Evolutionary conservation across 2,113 vertebrate genomes (phyloP).

Genomic region (Chaetodon auriga): DNA sequence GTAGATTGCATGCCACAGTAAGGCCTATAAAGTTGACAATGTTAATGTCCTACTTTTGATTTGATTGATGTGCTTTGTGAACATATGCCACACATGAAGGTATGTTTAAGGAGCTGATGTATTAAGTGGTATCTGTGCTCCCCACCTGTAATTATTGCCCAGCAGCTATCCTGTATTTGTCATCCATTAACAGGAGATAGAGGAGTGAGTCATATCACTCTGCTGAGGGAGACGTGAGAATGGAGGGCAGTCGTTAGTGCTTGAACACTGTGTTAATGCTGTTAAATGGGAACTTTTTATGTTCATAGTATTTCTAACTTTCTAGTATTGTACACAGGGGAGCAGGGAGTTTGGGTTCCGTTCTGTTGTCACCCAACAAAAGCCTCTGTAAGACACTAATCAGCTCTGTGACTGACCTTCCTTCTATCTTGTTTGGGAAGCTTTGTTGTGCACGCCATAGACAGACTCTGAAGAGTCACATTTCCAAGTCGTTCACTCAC

Average conservation of each 20-base stretch:
- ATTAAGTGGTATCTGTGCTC: conserved; percentile 17
- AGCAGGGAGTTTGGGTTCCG: not conserved
- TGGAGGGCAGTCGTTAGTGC: not conserved
- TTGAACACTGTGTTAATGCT: not conserved
- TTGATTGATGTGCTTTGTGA: not conserved
- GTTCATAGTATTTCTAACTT: not conserved
- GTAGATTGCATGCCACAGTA: too few species aligned
- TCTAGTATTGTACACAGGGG: not conserved
- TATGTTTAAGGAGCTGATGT: not conserved
- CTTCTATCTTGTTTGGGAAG: not conserved
- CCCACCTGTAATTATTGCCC: conserved; percentile 67
- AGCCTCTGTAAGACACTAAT: conserved; percentile 14
- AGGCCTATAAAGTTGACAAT: not conserved
- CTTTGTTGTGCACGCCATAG: not conserved
- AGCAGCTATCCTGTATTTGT: conserved; percentile 63
- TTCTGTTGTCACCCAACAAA: not conserved
- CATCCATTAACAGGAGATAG: conserved; percentile 69
- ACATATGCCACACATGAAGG: not conserved
- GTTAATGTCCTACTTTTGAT: not conserved
- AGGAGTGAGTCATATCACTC: conserved; percentile 69
- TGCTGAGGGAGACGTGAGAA: conserved; percentile 31
- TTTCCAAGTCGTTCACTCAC: conserved; percentile 31
- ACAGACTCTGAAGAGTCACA: conserved; percentile 1
- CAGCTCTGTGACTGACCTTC: not conserved
- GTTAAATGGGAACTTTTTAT: conserved; percentile 25